phyloP scores from a whole-genome alignment of 2,888 invertebrate species.

The Perizoma affinitatum region DNA sequence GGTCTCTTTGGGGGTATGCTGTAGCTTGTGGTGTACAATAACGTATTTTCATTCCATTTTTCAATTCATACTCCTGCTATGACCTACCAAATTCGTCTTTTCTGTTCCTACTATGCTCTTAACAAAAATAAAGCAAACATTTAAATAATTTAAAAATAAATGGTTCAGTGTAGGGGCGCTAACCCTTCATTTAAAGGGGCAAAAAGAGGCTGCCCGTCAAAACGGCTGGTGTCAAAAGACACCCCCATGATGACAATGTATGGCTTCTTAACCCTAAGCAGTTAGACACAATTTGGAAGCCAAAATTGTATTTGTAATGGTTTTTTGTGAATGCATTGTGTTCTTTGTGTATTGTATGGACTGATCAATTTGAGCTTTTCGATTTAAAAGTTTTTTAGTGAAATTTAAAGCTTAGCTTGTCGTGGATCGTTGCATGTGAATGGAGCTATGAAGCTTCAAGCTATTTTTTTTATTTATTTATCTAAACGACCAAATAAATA shows the following conservation, averaged over 20 bases:
- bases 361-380: constrained; percentile 45
- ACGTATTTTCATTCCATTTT: no score
- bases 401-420: constrained; percentile 19
- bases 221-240: constrained; percentile 78
- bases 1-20: no score
- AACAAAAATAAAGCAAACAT: no score
- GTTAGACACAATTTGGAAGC: constrained; percentile 72
- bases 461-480: no score
- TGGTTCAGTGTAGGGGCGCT: constrained; percentile 45
- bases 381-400: constrained; percentile 27
- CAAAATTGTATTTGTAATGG: constrained; percentile 74
- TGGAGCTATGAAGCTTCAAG: no score
- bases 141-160: no score
- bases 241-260: constrained; percentile 72
- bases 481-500: no score
- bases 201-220: constrained; percentile 66
- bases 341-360: constrained; percentile 45
- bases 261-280: constrained; percentile 79
- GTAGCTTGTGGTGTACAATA: no score
- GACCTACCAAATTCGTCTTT: no score
- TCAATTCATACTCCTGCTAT: no score
- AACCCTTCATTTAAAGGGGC: constrained; percentile 67
- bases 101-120: no score
- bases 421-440: no score
- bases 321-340: constrained; percentile 62